A percentile compares a stretch with the other conserved stretches of the same genome.
Evolutionary conservation across 2,888 invertebrate genomes (phyloP).

Genomic region (Phortica okadai): DNA sequence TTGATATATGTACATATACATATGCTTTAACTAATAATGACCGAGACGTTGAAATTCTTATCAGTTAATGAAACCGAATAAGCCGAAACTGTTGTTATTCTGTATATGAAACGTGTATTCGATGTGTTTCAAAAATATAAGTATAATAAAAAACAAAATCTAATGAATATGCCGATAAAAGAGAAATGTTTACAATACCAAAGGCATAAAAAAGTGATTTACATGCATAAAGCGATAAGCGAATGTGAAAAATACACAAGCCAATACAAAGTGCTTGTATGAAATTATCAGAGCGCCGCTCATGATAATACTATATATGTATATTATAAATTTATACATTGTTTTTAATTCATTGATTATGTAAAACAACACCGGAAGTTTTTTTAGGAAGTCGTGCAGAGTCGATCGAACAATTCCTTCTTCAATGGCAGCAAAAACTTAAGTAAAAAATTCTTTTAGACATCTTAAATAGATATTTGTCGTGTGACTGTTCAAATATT

Average conservation of each 20-base stretch:
- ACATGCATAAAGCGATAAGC: background rate
- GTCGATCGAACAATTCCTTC: background rate
- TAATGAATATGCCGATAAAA: background rate
- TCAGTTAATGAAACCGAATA: slow-evolving; percentile 4
- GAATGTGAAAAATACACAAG: slow-evolving; percentile 2
- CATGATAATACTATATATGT: background rate
- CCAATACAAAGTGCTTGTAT: background rate
- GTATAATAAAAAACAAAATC: background rate
- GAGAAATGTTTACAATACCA: background rate
- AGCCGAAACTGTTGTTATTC: slow-evolving; percentile 13
- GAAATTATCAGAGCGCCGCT: background rate
- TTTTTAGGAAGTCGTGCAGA: slow-evolving; percentile 11
- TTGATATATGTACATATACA: background rate
- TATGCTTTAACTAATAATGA: background rate
- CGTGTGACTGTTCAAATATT: slow-evolving; percentile 53
- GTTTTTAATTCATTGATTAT: background rate
- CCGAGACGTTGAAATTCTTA: background rate
- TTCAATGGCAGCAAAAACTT: background rate
- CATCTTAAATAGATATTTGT: background rate
- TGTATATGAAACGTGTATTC: slow-evolving; percentile 16
- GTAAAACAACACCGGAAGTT: slow-evolving; percentile 18
- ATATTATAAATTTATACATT: slow-evolving; percentile 34
- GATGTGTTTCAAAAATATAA: slow-evolving; percentile 36
- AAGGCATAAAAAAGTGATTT: slow-evolving; percentile 7
- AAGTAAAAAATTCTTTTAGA: background rate